Percentiles rank a stretch among this genome's conserved stretches.
phyloP scores from a whole-genome alignment of 2,888 invertebrate genomes.

The Linyphia triangularis region DNA sequence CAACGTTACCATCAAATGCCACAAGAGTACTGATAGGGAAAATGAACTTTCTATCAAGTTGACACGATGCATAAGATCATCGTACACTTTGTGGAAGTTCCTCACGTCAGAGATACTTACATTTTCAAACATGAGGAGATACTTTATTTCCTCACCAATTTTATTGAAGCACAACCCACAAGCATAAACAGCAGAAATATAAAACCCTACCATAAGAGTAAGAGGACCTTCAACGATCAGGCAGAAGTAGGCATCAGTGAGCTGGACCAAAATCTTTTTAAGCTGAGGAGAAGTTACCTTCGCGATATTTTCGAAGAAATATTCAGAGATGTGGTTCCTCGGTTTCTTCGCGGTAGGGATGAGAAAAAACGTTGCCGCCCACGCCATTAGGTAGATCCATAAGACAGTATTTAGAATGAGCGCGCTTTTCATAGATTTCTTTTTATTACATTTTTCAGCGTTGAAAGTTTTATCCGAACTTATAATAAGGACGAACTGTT shows the following conservation, averaged over 20 bases:
- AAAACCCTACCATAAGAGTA: constrained; percentile 28
- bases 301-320: constrained; percentile 12
- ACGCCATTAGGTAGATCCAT: constrained; percentile 42
- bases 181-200: constrained; percentile 10
- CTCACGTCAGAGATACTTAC: background rate
- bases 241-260: constrained; percentile 50
- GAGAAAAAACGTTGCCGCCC: constrained; percentile 31
- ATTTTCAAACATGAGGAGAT: background rate
- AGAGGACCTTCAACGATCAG: constrained; percentile 53
- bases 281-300: constrained; percentile 33
- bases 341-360: constrained; percentile 45
- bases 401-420: constrained; percentile 8
- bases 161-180: constrained; percentile 43
- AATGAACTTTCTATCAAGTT: constrained; percentile 39
- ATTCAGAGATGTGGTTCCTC: constrained; percentile 16
- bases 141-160: constrained; percentile 4
- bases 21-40: constrained; percentile 44
- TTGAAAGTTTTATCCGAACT: background rate
- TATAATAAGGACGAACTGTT: constrained; percentile 16
- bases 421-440: background rate
- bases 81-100: constrained; percentile 27
- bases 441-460: constrained; percentile 9
- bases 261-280: constrained; percentile 23
- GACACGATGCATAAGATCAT: constrained; percentile 10
- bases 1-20: constrained; percentile 65